Percentiles rank a stretch among this genome's conserved stretches.
phyloP scores from a whole-genome alignment of 2,113 vertebrate genomes.

The Vidua chalybeata region DNA sequence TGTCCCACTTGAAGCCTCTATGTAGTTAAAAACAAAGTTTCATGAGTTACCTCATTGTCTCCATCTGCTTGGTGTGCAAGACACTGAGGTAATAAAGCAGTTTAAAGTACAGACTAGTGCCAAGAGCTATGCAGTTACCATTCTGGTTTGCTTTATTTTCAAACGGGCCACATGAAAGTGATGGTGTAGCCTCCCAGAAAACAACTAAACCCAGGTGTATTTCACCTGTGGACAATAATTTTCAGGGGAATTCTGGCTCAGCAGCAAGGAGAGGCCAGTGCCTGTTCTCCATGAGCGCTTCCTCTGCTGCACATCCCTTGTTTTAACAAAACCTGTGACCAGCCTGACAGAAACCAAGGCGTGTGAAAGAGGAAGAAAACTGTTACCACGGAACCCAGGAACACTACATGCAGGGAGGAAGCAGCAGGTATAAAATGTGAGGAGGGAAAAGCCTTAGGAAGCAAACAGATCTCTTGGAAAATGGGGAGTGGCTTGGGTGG shows the following conservation, averaged over 20 bases:
- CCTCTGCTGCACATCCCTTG: accelerated
- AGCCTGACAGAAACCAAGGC: background rate
- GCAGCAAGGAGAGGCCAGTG: background rate
- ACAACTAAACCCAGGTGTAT: background rate
- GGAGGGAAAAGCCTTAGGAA: background rate
- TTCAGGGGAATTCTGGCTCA: background rate
- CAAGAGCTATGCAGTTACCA: background rate
- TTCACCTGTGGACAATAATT: background rate
- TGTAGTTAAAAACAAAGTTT: background rate
- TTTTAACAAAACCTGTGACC: background rate
- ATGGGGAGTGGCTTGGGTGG: background rate
- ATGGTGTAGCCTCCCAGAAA: background rate
- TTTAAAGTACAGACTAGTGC: background rate
- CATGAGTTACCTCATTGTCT: background rate
- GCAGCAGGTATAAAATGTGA: background rate
- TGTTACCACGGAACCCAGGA: background rate
- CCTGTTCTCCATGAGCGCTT: background rate
- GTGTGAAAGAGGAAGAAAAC: background rate
- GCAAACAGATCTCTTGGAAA: background rate
- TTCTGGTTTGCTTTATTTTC: background rate
- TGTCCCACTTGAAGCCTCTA: background rate
- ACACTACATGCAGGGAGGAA: background rate
- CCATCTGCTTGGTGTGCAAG: background rate
- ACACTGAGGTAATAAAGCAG: background rate
- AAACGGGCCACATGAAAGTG: background rate